phyloP scores from a whole-genome alignment of 2,888 invertebrate species.

The Apamea anceps region DNA sequence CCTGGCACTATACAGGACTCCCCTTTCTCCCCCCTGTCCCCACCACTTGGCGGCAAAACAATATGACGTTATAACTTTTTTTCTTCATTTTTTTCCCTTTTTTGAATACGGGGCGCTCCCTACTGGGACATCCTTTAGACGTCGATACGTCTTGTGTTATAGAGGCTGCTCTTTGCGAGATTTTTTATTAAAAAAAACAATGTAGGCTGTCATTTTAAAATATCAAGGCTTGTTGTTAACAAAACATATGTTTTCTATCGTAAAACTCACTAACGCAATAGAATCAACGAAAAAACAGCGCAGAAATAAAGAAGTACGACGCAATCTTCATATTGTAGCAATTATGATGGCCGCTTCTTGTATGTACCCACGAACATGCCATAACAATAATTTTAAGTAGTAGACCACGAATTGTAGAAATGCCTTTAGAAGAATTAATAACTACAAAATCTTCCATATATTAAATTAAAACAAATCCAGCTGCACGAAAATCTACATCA shows the following conservation, averaged over 20 bases:
- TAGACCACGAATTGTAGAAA: neutral
- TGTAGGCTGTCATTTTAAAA: neutral
- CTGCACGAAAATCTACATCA: constrained; percentile 12
- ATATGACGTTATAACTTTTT: constrained; percentile 90
- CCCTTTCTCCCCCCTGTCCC: constrained; percentile 72
- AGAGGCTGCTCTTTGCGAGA: constrained; percentile 75
- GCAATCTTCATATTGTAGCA: neutral
- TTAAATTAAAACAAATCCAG: neutral
- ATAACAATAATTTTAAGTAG: neutral
- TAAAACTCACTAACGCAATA: neutral
- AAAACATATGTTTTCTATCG: neutral
- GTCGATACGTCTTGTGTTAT: constrained; percentile 80
- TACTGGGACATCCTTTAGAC: constrained; percentile 82
- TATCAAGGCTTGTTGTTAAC: neutral
- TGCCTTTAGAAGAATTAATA: neutral
- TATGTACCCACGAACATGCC: neutral
- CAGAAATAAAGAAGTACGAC: neutral
- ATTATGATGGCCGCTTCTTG: neutral
- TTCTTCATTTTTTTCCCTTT: constrained; percentile 88
- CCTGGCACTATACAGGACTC: constrained; percentile 85
- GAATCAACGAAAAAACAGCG: neutral
- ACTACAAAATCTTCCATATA: constrained; percentile 1
- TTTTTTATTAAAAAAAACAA: constrained; percentile 28
- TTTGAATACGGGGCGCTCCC: constrained; percentile 87
- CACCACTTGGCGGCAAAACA: constrained; percentile 88